Conservation (phyloP, 2,888 invertebrate genomes). For the Pandemis cinnamomeana region DNA sequence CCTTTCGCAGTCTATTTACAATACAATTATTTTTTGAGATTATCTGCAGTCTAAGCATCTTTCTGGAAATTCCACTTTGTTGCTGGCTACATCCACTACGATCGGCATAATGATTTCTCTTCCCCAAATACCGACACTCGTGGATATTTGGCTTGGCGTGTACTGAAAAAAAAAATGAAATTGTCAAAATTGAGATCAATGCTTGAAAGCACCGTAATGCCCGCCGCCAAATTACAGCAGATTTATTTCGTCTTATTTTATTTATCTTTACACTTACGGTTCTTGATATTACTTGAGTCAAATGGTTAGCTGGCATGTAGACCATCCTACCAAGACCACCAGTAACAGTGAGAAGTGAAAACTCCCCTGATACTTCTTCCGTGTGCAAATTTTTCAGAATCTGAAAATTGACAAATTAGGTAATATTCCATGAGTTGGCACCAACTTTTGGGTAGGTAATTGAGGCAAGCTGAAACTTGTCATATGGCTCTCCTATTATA, state of each 20-base stretch:
- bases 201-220: not conserved
- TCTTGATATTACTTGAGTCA: constrained; percentile 64
- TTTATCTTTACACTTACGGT: constrained; percentile 50
- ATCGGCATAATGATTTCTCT: constrained; percentile 50
- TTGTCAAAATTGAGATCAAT: not conserved
- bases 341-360: not conserved
- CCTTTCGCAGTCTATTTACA: too few species aligned
- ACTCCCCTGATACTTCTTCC: constrained; percentile 45
- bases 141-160: constrained; percentile 40
- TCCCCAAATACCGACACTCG: constrained; percentile 52
- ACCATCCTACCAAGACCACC: constrained; percentile 52
- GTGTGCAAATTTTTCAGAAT: constrained; percentile 54
- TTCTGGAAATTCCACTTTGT: constrained; percentile 54
- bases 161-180: constrained; percentile 55
- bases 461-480: too few species aligned
- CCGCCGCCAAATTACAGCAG: too few species aligned
- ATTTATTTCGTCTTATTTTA: not conserved
- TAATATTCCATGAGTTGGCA: too few species aligned
- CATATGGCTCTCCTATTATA: too few species aligned
- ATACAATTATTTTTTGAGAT: not conserved
- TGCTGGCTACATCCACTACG: constrained; percentile 50
- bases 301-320: constrained; percentile 59
- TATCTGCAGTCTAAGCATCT: constrained; percentile 52
- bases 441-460: too few species aligned
- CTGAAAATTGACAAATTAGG: constrained; percentile 50